Conservation (phyloP, 2,797 vertebrate species). For the Coccyzus lansbergi region DNA sequence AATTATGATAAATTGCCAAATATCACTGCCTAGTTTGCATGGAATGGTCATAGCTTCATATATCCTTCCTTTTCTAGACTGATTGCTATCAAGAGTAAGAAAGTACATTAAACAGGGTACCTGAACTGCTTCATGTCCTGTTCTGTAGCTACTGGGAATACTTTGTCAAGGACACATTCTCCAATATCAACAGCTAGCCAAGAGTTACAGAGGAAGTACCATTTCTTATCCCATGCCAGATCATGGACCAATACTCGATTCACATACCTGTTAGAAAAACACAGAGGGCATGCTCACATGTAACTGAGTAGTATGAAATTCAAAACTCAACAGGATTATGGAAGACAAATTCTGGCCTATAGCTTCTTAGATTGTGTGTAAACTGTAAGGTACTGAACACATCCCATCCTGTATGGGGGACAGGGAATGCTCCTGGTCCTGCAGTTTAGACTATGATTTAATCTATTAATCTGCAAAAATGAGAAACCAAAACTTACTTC, state of each 20-base stretch:
- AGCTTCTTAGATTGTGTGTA: neutral
- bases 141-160: slow-evolving; percentile 90
- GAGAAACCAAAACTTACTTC: neutral
- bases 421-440: neutral
- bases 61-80: neutral
- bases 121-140: slow-evolving; percentile 91
- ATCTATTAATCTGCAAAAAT: neutral
- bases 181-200: slow-evolving; percentile 92
- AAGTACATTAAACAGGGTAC: slow-evolving; percentile 66
- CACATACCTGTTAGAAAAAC: slow-evolving; percentile 84
- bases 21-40: neutral
- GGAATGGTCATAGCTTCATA: neutral
- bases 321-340: neutral
- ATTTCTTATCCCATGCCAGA: slow-evolving; percentile 85
- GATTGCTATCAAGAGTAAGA: neutral
- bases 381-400: neutral
- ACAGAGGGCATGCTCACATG: neutral
- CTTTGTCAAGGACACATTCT: slow-evolving; percentile 89
- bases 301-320: neutral
- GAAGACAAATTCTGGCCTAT: neutral
- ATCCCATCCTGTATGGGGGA: neutral
- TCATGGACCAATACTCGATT: slow-evolving; percentile 91
- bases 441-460: neutral
- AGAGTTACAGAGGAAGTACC: slow-evolving; percentile 94
- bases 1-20: neutral